Evolutionary conservation across 2,888 invertebrate genomes (phyloP).

Genomic region (Apamea epomidion): DNA sequence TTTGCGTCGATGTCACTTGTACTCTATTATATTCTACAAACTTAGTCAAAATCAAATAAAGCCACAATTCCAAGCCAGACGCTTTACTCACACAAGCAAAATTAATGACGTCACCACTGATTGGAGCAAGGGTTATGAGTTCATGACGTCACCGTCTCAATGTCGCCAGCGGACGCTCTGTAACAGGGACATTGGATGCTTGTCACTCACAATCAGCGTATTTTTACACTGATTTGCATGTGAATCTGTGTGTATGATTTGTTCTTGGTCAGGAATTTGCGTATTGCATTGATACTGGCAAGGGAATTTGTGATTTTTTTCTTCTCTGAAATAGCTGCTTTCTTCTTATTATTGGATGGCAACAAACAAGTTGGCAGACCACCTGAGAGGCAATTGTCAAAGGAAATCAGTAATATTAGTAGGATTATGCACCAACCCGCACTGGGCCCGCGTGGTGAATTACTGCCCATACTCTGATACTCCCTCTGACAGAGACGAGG

Average conservation of each 20-base stretch:
- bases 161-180: slow-evolving; percentile 51
- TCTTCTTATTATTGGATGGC: background rate
- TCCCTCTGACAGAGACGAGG: no score
- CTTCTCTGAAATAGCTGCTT: background rate
- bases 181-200: slow-evolving; percentile 49
- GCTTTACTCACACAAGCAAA: slow-evolving; percentile 12
- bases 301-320: background rate
- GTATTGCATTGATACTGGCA: background rate
- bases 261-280: slow-evolving; percentile 4
- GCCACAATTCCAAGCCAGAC: slow-evolving; percentile 7
- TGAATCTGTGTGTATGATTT: slow-evolving; percentile 31
- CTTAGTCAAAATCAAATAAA: background rate
- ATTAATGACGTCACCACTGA: slow-evolving; percentile 45
- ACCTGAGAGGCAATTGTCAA: no score
- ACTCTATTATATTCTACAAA: background rate
- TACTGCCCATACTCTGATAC: no score
- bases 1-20: no score
- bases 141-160: slow-evolving; percentile 57
- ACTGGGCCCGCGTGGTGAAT: no score
- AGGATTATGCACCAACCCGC: no score
- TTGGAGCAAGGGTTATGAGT: slow-evolving; percentile 28
- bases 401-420: no score
- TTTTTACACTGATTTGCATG: slow-evolving; percentile 54
- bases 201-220: slow-evolving; percentile 60
- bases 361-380: no score